Evolutionary conservation across 2,888 invertebrate species (phyloP), one percentile per base, ranked within the genome.

Genomic region (Dynastes maya): DNA sequence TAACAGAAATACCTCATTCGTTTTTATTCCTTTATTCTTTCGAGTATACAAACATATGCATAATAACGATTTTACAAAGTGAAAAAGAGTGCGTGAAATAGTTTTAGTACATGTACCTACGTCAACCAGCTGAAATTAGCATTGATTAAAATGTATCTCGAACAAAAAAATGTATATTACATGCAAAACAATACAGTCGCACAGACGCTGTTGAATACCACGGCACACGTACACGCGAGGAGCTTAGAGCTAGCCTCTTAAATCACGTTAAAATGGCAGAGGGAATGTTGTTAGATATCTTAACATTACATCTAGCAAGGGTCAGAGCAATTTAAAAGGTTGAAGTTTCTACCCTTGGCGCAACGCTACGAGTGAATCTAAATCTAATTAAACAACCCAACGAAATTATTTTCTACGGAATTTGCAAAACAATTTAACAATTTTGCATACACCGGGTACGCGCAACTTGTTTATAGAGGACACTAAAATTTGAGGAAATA

Each of bases 351-450:
- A 45, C 45, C 45, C 74, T 74, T 37, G 45, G 45, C 16, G 40
- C 9, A 16, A 63, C 32, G 5, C 32, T 37, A 37, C 45, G 32
- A 16, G 27, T 61, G 29, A 58, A 68, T 58, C 58, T 13, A 40
- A 68, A 68, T 68, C 67, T 68, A 77, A 77, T 77, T 77, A 77
- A 77, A 61, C 77, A 68, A 61, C 45, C 58, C 68, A 40, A 22
- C 49, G 55, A 49, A 68, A 77, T 77, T 77, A 77, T 77, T 77
- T 77, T 68, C 40, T 2, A 5, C n/a, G 40, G 61, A 53, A 77
- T 77, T 68, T 77, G 49, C 68, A 29, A 58, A 68, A 77, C 77
- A 77, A 58, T 68, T 68, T 77, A 68, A 68, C 68, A 77, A 58
- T 77, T 68, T 68, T 68, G 58, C 53, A 68, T 27, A 11, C 55